Percentiles rank a stretch among this genome's conserved stretches.
Conservation (phyloP, 2,797 vertebrate species). For the Rhinatrema bivittatum region DNA sequence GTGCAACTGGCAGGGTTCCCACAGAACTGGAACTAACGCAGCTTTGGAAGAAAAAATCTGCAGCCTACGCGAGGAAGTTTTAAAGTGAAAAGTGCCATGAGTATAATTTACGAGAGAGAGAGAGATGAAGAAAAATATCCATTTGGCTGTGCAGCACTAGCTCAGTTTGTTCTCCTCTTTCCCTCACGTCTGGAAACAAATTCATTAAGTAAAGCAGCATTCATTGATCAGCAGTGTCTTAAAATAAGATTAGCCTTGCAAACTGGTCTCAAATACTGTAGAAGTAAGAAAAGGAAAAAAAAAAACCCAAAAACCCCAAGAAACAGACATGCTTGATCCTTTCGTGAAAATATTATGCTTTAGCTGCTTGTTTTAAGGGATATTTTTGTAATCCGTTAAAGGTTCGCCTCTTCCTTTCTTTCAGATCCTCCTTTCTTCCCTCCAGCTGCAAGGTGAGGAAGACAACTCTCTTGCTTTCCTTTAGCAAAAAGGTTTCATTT, state of each 20-base stretch:
- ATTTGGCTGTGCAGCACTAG: background rate
- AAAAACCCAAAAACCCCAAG: too few species aligned
- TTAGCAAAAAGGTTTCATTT: background rate
- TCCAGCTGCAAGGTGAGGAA: too few species aligned
- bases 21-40: conserved; percentile 28
- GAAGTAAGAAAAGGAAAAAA: too few species aligned
- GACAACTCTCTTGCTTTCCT: conserved; percentile 9
- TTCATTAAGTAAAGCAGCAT: conserved; percentile 41
- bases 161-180: background rate
- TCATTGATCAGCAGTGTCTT: conserved; percentile 44
- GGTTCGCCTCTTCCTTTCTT: conserved; percentile 9
- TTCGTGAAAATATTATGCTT: background rate
- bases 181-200: conserved; percentile 31
- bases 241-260: conserved; percentile 18
- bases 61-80: conserved; percentile 11
- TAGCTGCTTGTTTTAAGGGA: conserved; percentile 12
- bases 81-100: conserved; percentile 16
- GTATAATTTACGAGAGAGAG: conserved; percentile 11
- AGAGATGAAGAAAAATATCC: background rate
- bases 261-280: conserved; percentile 20
- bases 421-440: background rate
- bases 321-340: background rate
- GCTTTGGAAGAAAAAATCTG: conserved; percentile 11
- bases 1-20: conserved; percentile 25
- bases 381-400: conserved; percentile 27